Percentiles rank a stretch among this genome's conserved stretches.
phyloP scores from a whole-genome alignment of 2,797 vertebrate species.

The Sphenopsis melanotis region DNA sequence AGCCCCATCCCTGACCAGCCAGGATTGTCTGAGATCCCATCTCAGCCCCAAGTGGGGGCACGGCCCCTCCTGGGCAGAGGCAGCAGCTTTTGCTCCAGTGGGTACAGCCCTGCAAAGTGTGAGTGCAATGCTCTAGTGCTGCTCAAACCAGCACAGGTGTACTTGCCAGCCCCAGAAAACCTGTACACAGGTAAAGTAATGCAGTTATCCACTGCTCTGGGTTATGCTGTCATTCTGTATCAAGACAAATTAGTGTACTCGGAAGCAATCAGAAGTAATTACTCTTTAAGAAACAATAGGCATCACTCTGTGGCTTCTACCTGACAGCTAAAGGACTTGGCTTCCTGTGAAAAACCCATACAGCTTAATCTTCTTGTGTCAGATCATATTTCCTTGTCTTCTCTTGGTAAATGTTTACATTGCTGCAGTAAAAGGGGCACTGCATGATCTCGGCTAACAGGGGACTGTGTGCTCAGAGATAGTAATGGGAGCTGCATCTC shows the following conservation, averaged over 20 bases:
- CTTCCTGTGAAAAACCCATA: constrained; percentile 55
- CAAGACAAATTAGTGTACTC: constrained; percentile 61
- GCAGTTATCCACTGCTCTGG: neutral
- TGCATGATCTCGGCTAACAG: constrained; percentile 1
- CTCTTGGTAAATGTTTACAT: constrained; percentile 62
- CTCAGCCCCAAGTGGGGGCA: constrained; percentile 68
- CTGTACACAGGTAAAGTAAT: constrained; percentile 76
- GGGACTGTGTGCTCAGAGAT: constrained; percentile 5
- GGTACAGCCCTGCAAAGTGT: constrained; percentile 72
- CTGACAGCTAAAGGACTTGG: constrained; percentile 55
- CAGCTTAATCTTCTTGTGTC: constrained; percentile 63
- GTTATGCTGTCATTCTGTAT: constrained; percentile 23
- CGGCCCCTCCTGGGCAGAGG: constrained; percentile 68
- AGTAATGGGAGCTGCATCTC: neutral
- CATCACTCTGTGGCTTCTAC: constrained; percentile 51
- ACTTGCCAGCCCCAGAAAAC: constrained; percentile 64
- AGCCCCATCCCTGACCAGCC: constrained; percentile 74
- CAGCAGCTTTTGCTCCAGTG: constrained; percentile 75
- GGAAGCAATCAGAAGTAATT: constrained; percentile 66
- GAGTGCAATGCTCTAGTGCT: constrained; percentile 74
- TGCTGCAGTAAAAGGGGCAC: constrained; percentile 30
- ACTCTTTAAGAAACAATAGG: constrained; percentile 65
- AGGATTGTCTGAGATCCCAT: constrained; percentile 73
- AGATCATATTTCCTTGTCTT: constrained; percentile 57
- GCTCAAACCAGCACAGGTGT: constrained; percentile 74